Conservation (phyloP, 1,140 invertebrate genomes). For the Apolygus lucorum region DNA sequence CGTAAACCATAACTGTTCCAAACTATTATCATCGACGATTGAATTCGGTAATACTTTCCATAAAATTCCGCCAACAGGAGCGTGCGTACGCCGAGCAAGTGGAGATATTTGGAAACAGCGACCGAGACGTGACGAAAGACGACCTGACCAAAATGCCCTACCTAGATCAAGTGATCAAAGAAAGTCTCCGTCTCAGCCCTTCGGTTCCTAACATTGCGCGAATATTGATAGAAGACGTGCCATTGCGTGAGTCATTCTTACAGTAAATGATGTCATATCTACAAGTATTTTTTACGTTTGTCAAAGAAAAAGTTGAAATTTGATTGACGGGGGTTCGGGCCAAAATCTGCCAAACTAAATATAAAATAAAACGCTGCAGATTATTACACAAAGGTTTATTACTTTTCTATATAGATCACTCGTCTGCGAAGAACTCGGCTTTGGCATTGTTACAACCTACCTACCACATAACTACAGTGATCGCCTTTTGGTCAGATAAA, state of each 20-base stretch:
- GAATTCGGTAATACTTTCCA: neutral
- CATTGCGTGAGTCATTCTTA: constrained; percentile 41
- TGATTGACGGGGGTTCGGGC: neutral
- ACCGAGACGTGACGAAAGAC: constrained; percentile 41
- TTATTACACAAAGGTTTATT: neutral
- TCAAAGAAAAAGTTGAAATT: neutral
- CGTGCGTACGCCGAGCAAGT: constrained; percentile 50
- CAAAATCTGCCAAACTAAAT: neutral
- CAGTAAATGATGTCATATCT: neutral
- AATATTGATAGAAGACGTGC: constrained; percentile 46
- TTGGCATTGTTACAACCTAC: too few relatives aligned
- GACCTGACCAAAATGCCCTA: constrained; percentile 51
- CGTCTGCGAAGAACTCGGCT: too few relatives aligned
- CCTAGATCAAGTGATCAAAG: constrained; percentile 51
- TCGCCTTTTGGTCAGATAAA: too few relatives aligned
- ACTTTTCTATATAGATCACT: too few relatives aligned
- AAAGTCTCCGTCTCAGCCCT: constrained; percentile 52
- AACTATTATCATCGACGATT: too few relatives aligned
- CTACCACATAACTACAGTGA: too few relatives aligned
- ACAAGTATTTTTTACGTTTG: neutral
- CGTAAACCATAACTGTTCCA: too few relatives aligned
- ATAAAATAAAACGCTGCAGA: neutral
- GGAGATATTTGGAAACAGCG: constrained; percentile 43
- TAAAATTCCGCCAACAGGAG: constrained; percentile 40
- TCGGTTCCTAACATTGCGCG: constrained; percentile 53